Conservation (phyloP, 2,888 invertebrate species). For the Epinotia ramella region DNA sequence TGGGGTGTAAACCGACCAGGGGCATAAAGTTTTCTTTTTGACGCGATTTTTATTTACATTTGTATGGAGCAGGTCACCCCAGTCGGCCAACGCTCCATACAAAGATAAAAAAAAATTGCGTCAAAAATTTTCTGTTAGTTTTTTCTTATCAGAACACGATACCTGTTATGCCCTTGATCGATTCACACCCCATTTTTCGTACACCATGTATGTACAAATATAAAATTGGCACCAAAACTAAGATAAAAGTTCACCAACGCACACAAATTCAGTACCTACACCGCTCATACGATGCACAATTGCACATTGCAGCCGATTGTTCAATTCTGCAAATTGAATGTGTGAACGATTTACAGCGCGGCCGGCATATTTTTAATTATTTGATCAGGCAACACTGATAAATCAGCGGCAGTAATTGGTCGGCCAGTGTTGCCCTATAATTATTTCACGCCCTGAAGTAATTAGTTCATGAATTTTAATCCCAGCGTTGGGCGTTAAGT, state of each 20-base stretch:
- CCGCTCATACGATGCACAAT: slow-evolving; percentile 52
- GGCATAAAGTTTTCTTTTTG: no score
- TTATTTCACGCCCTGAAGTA: slow-evolving; percentile 70
- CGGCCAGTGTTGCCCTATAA: slow-evolving; percentile 67
- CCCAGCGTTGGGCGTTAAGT: slow-evolving; percentile 60
- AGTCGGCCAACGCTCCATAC: no score
- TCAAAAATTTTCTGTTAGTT: no score
- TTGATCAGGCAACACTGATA: slow-evolving; percentile 81
- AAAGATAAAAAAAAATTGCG: no score
- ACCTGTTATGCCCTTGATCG: no score
- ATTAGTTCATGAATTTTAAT: slow-evolving; percentile 73
- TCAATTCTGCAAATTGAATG: slow-evolving; percentile 76
- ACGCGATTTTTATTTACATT: no score
- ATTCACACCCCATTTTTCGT: no score
- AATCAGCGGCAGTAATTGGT: slow-evolving; percentile 75
- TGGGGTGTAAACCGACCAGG: no score
- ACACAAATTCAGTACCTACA: slow-evolving; percentile 54
- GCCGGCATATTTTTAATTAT: slow-evolving; percentile 79
- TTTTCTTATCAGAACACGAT: no score
- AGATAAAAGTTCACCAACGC: slow-evolving; percentile 52
- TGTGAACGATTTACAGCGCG: slow-evolving; percentile 70
- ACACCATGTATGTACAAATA: not conserved
- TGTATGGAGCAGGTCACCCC: no score
- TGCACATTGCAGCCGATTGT: slow-evolving; percentile 58
- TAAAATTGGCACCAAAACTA: slow-evolving; percentile 19